These are phyloP conservation scores for Arrhopalites spinosus DNA, from an alignment of 2,888 invertebrate species.

Conservation along the genomic window DNA sequence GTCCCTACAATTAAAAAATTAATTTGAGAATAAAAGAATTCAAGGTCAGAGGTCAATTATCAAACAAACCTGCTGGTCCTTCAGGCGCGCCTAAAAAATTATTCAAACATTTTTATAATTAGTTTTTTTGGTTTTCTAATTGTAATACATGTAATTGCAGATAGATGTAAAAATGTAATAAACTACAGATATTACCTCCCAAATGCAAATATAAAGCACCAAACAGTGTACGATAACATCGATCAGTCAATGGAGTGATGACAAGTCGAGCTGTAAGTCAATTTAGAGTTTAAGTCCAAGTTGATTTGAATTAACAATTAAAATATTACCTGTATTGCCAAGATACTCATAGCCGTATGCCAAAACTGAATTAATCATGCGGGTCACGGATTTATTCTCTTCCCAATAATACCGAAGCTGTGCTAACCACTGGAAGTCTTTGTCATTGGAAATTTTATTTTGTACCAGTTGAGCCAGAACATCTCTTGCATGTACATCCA, in stretches of 20 bases:
- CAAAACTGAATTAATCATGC: conserved; percentile 73
- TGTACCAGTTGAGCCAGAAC: conserved; percentile 74
- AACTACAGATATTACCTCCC: too few species aligned
- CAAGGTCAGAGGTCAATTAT: too few species aligned
- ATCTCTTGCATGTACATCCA: conserved; percentile 88
- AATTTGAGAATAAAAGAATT: too few species aligned
- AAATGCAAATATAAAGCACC: conserved; percentile 88
- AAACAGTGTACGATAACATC: conserved; percentile 78
- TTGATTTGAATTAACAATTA: background rate
- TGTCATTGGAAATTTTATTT: conserved; percentile 64
- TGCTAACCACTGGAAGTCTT: conserved; percentile 89
- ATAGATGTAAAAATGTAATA: too few species aligned
- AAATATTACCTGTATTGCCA: conserved; percentile 74
- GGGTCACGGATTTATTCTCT: conserved; percentile 40
- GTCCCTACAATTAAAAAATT: conserved; percentile 94
- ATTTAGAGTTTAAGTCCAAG: background rate
- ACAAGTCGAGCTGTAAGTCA: background rate
- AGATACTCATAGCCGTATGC: conserved; percentile 92
- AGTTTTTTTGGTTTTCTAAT: too few species aligned
- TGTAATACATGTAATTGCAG: too few species aligned
- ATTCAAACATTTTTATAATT: too few species aligned
- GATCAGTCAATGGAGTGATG: background rate
- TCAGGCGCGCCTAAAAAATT: too few species aligned
- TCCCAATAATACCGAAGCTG: conserved; percentile 67
- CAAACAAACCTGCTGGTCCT: too few species aligned